Conservation (phyloP, 1,140 invertebrate species). For the Augochlora pura region DNA sequence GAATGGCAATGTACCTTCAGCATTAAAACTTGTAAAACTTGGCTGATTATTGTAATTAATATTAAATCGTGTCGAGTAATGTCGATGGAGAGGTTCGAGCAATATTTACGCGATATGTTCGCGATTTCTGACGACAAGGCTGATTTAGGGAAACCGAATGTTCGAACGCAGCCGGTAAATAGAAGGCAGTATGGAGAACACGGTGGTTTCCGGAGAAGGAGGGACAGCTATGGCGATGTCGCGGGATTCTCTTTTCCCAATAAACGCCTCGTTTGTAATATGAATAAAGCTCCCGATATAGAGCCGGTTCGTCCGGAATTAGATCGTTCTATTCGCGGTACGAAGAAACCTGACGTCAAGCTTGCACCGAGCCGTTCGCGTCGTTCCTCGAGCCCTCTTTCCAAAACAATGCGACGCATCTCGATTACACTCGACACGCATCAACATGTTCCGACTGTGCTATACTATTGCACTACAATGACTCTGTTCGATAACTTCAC, state of each 20-base stretch:
- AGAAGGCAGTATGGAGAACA: background rate
- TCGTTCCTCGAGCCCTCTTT: conserved; percentile 35
- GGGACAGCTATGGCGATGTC: conserved; percentile 26
- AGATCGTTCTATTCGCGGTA: conserved; percentile 74
- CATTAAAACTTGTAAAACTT: no score
- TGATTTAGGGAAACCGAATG: background rate
- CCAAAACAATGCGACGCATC: conserved; percentile 46
- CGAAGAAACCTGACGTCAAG: conserved; percentile 72
- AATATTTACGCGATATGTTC: background rate
- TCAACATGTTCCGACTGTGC: conserved; percentile 22
- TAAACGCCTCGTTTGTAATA: conserved; percentile 74
- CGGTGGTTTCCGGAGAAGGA: conserved; percentile 20
- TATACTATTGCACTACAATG: background rate
- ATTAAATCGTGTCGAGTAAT: no score
- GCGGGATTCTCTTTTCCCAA: conserved; percentile 46
- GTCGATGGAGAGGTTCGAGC: background rate
- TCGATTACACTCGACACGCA: conserved; percentile 36
- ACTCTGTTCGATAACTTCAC: background rate
- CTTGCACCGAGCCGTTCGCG: conserved; percentile 37
- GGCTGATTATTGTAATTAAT: no score
- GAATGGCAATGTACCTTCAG: no score
- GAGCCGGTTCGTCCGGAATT: conserved; percentile 71
- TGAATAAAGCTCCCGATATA: conserved; percentile 78
- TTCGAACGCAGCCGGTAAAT: background rate
- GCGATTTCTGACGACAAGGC: background rate